phyloP scores from a whole-genome alignment of 2,888 invertebrate species.

The Campaea margaritaria region DNA sequence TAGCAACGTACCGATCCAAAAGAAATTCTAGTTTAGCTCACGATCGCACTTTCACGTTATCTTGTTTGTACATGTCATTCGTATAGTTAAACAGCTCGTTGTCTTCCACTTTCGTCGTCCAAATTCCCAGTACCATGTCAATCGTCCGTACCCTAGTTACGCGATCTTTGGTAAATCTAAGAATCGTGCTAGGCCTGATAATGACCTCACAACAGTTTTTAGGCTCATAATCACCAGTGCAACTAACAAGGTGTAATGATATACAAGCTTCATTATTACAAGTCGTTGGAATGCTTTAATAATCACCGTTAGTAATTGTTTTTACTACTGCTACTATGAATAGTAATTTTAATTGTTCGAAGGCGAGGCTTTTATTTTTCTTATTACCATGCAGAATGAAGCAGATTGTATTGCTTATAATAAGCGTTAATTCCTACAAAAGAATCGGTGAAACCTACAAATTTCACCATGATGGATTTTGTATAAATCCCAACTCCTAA shows the following conservation, averaged over 20 bases:
- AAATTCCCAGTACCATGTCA: conserved; percentile 20
- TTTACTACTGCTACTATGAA: too few species aligned
- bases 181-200: neutral
- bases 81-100: conserved; percentile 24
- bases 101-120: conserved; percentile 36
- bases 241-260: neutral
- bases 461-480: neutral
- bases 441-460: too few species aligned
- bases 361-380: too few species aligned
- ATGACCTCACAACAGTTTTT: neutral
- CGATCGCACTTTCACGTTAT: conserved; percentile 39
- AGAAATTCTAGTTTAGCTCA: conserved; percentile 31
- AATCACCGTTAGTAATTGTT: too few species aligned
- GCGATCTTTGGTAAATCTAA: conserved; percentile 2
- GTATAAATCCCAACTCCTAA: neutral
- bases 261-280: neutral
- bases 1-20: conserved; percentile 19
- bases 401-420: neutral
- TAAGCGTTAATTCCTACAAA: neutral
- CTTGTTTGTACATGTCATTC: conserved; percentile 32
- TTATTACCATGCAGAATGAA: too few species aligned
- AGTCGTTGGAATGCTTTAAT: too few species aligned
- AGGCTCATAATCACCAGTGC: neutral
- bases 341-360: too few species aligned
- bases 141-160: conserved; percentile 23